Conservation (phyloP, 2,888 invertebrate genomes). For the Lasioglossum figueresi region DNA sequence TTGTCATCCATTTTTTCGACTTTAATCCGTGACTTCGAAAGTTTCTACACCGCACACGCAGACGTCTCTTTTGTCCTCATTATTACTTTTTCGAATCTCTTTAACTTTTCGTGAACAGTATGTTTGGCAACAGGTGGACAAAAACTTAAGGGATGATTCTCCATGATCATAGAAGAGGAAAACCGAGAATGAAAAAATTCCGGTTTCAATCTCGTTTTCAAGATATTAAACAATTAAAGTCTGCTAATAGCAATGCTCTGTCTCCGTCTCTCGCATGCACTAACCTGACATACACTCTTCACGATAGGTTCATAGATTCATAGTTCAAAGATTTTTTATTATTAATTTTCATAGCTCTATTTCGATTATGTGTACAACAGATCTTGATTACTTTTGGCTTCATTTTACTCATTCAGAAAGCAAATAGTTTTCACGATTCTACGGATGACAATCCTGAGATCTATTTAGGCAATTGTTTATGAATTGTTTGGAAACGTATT, state of each 20-base stretch:
- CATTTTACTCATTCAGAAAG: not conserved
- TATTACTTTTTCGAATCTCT: not conserved
- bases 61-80: not conserved
- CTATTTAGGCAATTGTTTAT: not conserved
- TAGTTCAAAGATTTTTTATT: not conserved
- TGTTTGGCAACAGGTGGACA: constrained; percentile 13
- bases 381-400: not conserved
- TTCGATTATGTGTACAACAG: not conserved
- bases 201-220: not conserved
- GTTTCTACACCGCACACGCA: not conserved
- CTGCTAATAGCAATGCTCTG: not conserved
- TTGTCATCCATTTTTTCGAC: not conserved
- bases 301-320: not conserved
- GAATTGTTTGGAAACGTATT: not conserved
- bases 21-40: not conserved
- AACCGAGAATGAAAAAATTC: not conserved
- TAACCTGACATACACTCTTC: not conserved
- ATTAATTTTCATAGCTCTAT: not conserved
- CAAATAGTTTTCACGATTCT: not conserved
- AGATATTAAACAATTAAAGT: not conserved
- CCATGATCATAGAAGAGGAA: not conserved
- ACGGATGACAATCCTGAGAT: not conserved
- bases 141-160: not conserved
- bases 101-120: not conserved
- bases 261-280: not conserved